These are phyloP conservation scores for Apomyelois bistriatella DNA, from an alignment of 2,888 invertebrate genomes.

Conservation along the genomic window DNA sequence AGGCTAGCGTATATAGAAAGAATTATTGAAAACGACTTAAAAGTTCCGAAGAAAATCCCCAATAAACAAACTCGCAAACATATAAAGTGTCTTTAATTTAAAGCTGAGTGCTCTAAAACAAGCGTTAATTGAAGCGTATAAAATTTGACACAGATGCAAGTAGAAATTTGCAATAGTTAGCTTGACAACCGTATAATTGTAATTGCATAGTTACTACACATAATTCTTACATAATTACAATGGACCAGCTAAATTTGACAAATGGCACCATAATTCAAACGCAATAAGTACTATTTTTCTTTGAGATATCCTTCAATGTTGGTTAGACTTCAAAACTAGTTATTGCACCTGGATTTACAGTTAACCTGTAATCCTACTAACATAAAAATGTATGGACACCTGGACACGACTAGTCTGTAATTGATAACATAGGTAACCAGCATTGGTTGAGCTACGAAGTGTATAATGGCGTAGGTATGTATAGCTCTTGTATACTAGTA, in stretches of 20 bases:
- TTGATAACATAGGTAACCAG: constrained; percentile 7
- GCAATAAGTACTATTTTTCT: not conserved
- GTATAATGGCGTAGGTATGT: not conserved
- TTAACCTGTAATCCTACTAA: constrained; percentile 67
- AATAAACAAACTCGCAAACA: too few species aligned
- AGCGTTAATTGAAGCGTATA: not conserved
- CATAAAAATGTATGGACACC: constrained; percentile 59
- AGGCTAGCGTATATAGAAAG: too few species aligned
- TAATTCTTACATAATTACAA: constrained; percentile 2
- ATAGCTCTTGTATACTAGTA: not conserved
- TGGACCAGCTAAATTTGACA: not conserved
- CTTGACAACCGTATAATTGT: not conserved
- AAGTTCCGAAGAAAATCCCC: too few species aligned
- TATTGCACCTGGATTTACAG: constrained; percentile 53
- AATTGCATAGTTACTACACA: not conserved
- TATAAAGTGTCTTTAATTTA: too few species aligned
- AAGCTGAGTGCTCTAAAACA: too few species aligned
- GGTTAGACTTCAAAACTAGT: not conserved
- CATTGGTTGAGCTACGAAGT: not conserved
- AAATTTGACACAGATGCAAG: not conserved
- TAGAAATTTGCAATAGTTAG: not conserved
- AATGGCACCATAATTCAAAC: not conserved
- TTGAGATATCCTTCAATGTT: not conserved
- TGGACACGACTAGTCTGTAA: constrained; percentile 27
- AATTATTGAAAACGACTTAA: too few species aligned